Percentiles rank a stretch among this genome's conserved stretches.
These are phyloP conservation scores for Malurus alboscapulatus DNA, from an alignment of 2,113 vertebrate species.

Conservation along the genomic window DNA sequence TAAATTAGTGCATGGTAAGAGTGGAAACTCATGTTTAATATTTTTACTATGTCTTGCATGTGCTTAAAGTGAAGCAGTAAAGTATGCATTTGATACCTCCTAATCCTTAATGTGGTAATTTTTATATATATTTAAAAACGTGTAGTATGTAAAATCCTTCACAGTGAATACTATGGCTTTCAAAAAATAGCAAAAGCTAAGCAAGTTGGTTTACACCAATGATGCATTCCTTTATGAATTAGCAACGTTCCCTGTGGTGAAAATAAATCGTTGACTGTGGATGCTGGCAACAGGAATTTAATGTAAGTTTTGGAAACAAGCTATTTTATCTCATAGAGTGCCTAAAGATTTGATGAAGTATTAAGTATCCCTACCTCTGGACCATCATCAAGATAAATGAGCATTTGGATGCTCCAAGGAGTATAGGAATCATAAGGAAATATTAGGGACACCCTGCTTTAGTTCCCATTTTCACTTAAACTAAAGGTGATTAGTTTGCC, in stretches of 20 bases:
- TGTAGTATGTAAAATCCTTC: neutral
- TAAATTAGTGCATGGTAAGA: neutral
- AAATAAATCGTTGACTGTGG: neutral
- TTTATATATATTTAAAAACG: neutral
- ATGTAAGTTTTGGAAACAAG: neutral
- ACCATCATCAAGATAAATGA: neutral
- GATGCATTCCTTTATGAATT: neutral
- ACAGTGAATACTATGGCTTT: neutral
- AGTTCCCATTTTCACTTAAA: neutral
- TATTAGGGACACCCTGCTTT: neutral
- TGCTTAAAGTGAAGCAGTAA: neutral
- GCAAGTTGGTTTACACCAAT: neutral
- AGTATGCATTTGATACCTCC: neutral
- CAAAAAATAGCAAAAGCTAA: neutral
- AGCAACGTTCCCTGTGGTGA: neutral
- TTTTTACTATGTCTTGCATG: neutral
- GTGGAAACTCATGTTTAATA: neutral
- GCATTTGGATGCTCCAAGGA: neutral
- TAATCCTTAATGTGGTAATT: neutral
- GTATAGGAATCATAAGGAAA: neutral
- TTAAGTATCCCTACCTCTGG: neutral
- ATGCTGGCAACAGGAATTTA: neutral
- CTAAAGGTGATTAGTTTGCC: neutral
- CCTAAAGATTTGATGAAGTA: neutral
- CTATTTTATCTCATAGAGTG: neutral